Conservation (phyloP, 1,140 invertebrate species). For the Coptotermes formosanus region DNA sequence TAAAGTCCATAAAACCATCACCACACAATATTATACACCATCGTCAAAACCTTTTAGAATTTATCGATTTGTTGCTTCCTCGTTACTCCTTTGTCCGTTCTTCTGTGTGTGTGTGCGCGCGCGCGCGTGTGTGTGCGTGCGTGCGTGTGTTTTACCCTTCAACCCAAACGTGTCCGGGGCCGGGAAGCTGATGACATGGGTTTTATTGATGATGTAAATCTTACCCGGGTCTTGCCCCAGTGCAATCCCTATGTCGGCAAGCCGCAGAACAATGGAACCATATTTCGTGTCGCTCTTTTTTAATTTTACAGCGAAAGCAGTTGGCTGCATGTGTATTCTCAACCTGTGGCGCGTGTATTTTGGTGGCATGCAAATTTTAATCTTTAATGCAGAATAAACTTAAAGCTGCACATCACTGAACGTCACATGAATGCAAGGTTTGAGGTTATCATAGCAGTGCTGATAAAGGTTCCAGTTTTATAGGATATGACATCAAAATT, state of each 20-base stretch:
- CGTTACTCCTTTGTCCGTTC: background rate
- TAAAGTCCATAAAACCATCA: no score
- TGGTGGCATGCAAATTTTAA: no score
- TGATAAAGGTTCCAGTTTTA: no score
- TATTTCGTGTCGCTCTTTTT: background rate
- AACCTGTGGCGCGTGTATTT: no score
- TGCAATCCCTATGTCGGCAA: background rate
- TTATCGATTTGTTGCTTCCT: background rate
- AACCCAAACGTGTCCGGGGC: background rate
- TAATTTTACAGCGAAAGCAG: background rate
- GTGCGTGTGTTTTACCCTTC: background rate
- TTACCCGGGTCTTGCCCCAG: background rate
- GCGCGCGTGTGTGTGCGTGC: no score
- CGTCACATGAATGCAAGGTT: no score
- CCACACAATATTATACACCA: no score
- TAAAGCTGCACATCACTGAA: no score
- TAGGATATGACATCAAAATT: no score
- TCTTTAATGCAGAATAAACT: no score
- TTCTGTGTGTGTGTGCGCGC: background rate
- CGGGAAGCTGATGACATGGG: background rate
- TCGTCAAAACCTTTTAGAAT: no score
- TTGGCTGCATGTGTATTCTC: background rate
- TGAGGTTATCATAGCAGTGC: no score
- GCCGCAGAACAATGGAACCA: background rate
- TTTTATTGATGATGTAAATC: background rate